phyloP scores from a whole-genome alignment of 2,797 vertebrate genomes.

The Hoplostethus atlanticus region DNA sequence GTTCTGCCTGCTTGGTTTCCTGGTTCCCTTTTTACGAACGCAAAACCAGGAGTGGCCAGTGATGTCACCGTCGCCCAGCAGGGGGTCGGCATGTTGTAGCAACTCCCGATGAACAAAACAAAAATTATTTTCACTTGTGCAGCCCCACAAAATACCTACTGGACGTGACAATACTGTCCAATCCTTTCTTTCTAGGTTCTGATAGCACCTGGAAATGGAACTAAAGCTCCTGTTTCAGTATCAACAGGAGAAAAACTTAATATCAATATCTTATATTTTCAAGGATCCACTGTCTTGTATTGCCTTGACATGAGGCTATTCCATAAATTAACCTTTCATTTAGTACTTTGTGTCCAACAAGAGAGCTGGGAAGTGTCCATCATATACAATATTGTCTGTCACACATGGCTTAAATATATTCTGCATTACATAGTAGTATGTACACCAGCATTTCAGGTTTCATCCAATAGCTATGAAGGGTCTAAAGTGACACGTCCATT shows the following conservation, averaged over 20 bases:
- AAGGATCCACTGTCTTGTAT: conserved; percentile 33
- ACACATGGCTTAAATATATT: conserved; percentile 78
- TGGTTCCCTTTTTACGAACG: neutral
- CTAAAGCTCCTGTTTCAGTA: conserved; percentile 38
- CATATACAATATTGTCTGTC: conserved; percentile 66
- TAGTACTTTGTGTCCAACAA: conserved; percentile 37
- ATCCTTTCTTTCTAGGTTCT: neutral
- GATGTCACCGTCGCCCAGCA: neutral
- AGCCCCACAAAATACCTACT: neutral
- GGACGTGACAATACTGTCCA: neutral
- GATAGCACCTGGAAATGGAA: conserved; percentile 24
- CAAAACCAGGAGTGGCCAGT: conserved; percentile 14
- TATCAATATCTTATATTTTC: conserved; percentile 28
- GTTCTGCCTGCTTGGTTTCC: neutral
- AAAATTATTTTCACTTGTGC: conserved; percentile 1
- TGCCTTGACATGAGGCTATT: conserved; percentile 44
- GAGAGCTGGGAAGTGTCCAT: conserved; percentile 55
- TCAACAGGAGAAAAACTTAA: neutral
- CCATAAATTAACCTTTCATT: conserved; percentile 35
- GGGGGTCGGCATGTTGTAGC: neutral
- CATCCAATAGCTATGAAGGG: conserved; percentile 44
- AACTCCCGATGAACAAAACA: neutral
- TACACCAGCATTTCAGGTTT: conserved; percentile 57
- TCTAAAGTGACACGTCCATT: conserved; percentile 40
- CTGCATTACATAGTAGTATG: conserved; percentile 58